Conservation (phyloP, 2,113 vertebrate species). For the Globicephala melas region DNA sequence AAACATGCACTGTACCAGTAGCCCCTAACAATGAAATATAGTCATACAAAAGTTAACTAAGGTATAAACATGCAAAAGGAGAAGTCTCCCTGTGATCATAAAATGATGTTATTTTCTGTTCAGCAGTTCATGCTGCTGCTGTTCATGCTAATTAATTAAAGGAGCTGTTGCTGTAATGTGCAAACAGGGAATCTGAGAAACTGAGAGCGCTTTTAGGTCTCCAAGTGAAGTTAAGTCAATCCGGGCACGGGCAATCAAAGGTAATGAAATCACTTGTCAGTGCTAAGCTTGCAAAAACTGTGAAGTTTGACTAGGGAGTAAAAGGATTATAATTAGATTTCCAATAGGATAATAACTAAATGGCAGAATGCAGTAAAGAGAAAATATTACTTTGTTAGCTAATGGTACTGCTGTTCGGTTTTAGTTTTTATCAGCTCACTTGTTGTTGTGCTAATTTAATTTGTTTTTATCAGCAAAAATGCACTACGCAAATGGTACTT, state of each 20-base stretch:
- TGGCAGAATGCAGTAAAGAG: slow-evolving; percentile 88
- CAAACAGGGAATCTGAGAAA: slow-evolving; percentile 90
- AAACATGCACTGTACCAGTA: slow-evolving; percentile 67
- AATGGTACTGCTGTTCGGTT: slow-evolving; percentile 85
- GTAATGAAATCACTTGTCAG: slow-evolving; percentile 95
- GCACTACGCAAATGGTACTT: slow-evolving; percentile 78
- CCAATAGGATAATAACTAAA: slow-evolving; percentile 93
- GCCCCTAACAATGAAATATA: slow-evolving; percentile 78
- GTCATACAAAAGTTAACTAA: slow-evolving; percentile 84
- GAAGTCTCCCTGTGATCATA: slow-evolving; percentile 85
- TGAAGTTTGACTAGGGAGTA: slow-evolving; percentile 92
- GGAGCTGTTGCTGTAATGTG: slow-evolving; percentile 88
- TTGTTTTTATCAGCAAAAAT: slow-evolving; percentile 88
- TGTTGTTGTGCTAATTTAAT: slow-evolving; percentile 86
- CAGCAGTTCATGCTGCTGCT: slow-evolving; percentile 91
- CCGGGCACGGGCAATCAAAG: slow-evolving; percentile 89
- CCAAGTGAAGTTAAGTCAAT: slow-evolving; percentile 86
- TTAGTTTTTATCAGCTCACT: slow-evolving; percentile 84
- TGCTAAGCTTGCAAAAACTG: slow-evolving; percentile 94
- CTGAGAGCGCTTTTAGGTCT: slow-evolving; percentile 88
- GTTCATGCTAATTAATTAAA: slow-evolving; percentile 93
- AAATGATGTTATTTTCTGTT: slow-evolving; percentile 92
- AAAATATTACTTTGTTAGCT: slow-evolving; percentile 90
- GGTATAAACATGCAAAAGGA: slow-evolving; percentile 84
- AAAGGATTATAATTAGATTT: slow-evolving; percentile 95